Evolutionary conservation across 2,888 invertebrate species (phyloP).

Genomic region (Leucania comma): DNA sequence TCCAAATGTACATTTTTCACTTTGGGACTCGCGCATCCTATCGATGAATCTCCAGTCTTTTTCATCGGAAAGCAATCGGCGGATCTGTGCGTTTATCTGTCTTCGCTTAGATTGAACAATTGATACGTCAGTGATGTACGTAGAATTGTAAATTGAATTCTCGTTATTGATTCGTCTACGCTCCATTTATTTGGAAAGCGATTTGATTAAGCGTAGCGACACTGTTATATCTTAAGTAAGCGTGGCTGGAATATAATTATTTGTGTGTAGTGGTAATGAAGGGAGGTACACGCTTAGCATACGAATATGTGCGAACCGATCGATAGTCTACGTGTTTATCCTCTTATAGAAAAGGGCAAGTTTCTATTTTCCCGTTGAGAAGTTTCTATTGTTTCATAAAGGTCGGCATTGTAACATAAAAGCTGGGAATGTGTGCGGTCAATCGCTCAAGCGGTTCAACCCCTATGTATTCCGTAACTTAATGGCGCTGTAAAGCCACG

Average conservation of each 20-base stretch:
- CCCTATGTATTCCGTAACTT: constrained; percentile 76
- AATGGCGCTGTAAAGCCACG: constrained; percentile 84
- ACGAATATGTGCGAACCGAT: constrained; percentile 57
- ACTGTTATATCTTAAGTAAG: constrained; percentile 79
- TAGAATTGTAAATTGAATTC: constrained; percentile 89
- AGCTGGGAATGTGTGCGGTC: constrained; percentile 73
- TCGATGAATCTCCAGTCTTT: constrained; percentile 89
- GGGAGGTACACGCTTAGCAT: constrained; percentile 68
- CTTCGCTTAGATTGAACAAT: constrained; percentile 89
- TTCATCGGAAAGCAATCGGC: constrained; percentile 86
- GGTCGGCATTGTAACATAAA: constrained; percentile 64
- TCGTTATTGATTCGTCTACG: constrained; percentile 86
- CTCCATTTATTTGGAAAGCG: constrained; percentile 86
- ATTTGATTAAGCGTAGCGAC: constrained; percentile 84
- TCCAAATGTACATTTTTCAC: constrained; percentile 91
- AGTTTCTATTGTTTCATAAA: constrained; percentile 68
- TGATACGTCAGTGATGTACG: constrained; percentile 89
- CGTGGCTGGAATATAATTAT: constrained; percentile 78
- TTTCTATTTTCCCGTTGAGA: constrained; percentile 61
- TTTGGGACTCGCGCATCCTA: constrained; percentile 88
- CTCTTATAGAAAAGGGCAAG: constrained; percentile 56
- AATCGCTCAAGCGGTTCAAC: constrained; percentile 80
- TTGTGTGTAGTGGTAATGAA: constrained; percentile 69
- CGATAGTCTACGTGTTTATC: constrained; percentile 65
- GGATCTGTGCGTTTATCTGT: constrained; percentile 89